Base-by-base conservation (phyloP, 2,888 invertebrate species). In the Drosophila subquinaria region DNA sequence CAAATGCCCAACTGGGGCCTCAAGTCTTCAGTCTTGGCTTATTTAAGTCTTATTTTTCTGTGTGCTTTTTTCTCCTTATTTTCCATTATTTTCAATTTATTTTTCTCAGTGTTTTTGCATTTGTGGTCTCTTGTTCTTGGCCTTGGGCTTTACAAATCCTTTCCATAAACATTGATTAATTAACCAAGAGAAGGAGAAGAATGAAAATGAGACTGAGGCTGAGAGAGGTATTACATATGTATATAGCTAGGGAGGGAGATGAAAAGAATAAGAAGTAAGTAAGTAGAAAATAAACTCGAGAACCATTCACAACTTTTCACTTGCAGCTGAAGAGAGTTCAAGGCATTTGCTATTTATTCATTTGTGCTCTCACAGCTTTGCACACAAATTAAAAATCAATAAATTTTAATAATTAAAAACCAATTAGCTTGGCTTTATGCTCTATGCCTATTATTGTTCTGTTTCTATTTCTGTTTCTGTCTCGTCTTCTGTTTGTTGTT, bases 371-470 rank as follows among this genome's bases (percentile, higher is more conserved):
- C 11, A 51, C 11, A 51, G 61, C 45, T 68, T 73, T 65, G 81
- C 70, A 70, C 67, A 76, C 59, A 69, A 77, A 83, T 71, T 75
- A 83, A 87, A 84, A 79, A 81, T 85, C 85, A 76, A 82, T 88
- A 73, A 82, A 77, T 86, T 77, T 69, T 50, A 69, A 77, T 82
- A 83, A 83, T 83, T 82, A 82, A 88, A 79, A 77, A 69, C 62
- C 75, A 87, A 82, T 82, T 77, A 87, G 66, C 69, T 57, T 23
- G 42, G 1, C 30, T 30, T 27, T 27, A 27, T 27, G 27, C 33
- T 47, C n/a, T 51, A 50, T 69, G 75, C 64, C 69, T 59, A 77
- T 57, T 77, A 60, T 68, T 45, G 42, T 66, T 61, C 51, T 23
- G 10, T 30, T 35, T 23, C 8, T 40, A 38, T 43, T 38, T 48